Evolutionary conservation across 2,797 vertebrate genomes (phyloP).

Genomic region (Iguana delicatissima): DNA sequence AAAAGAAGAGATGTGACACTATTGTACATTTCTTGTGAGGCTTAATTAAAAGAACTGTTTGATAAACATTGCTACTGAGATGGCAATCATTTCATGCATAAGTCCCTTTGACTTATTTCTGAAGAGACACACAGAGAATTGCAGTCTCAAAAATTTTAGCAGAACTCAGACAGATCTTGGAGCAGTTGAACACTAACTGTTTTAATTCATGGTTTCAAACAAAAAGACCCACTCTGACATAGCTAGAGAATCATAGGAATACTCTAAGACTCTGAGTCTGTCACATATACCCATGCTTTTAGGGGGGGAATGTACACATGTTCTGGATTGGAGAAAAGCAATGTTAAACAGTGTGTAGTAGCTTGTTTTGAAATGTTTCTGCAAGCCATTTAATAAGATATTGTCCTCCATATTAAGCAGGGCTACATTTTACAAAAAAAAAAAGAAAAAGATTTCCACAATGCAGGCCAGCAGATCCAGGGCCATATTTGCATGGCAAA

Average conservation of each 20-base stretch:
- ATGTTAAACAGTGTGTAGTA: neutral
- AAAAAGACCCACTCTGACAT: neutral
- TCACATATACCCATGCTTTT: neutral
- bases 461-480: neutral
- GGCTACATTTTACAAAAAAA: neutral
- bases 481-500: neutral
- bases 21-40: neutral
- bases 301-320: too few relatives aligned
- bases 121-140: neutral
- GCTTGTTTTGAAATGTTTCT: neutral
- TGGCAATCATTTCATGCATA: neutral
- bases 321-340: neutral
- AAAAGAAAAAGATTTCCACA: neutral
- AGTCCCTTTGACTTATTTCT: neutral
- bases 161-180: neutral
- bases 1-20: neutral
- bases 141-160: neutral
- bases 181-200: constrained; percentile 4
- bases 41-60: constrained; percentile 23
- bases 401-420: neutral
- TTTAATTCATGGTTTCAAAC: neutral
- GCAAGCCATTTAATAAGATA: neutral
- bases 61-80: constrained; percentile 24
- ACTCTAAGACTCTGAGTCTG: neutral
- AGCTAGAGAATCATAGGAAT: neutral